Conservation (phyloP, 2,797 vertebrate genomes). For the Bufotes viridis region DNA sequence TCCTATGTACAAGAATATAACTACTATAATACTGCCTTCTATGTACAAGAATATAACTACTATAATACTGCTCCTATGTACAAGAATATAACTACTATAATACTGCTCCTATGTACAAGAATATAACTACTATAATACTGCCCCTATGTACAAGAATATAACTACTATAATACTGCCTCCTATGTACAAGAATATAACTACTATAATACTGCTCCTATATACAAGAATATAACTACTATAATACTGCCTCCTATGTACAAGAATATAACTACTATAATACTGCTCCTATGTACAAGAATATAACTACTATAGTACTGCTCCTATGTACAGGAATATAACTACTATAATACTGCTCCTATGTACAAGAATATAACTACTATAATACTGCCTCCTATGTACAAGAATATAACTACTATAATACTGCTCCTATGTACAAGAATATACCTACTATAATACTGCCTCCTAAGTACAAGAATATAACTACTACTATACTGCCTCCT, state of each 20-base stretch:
- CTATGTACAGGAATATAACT: no score
- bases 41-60: conserved; percentile 7
- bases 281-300: no score
- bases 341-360: no score
- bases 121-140: conserved; percentile 4
- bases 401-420: no score
- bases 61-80: not conserved
- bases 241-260: not conserved
- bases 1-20: conserved; percentile 1
- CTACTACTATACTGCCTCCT: not conserved
- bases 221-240: conserved; percentile 8
- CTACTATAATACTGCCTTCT: not conserved
- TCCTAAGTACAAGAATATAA: not conserved
- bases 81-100: not conserved
- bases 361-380: no score
- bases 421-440: no score
- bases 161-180: not conserved
- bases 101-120: not conserved
- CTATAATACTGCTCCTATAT: not conserved
- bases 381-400: no score
- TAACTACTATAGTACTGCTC: no score
- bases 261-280: not conserved
- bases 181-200: not conserved
- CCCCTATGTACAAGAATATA: not conserved
- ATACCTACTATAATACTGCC: no score